Conservation (phyloP, 2,888 invertebrate species). For the Urechis unicinctus region DNA sequence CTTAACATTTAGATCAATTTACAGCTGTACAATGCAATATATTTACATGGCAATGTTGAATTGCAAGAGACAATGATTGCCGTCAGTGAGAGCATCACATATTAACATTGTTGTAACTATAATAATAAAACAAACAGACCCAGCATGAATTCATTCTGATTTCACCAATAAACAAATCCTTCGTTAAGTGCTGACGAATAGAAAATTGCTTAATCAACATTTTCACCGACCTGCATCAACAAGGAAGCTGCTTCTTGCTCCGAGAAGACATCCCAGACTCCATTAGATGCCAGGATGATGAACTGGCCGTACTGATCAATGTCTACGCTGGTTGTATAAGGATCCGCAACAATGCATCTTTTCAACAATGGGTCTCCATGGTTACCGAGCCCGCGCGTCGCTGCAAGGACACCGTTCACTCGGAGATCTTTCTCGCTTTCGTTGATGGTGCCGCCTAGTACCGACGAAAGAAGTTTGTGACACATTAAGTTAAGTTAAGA, state of each 20-base stretch:
- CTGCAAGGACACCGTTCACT: slow-evolving; percentile 42
- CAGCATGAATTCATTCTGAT: no score
- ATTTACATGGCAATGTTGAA: no score
- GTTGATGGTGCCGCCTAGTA: slow-evolving; percentile 39
- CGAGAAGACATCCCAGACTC: slow-evolving; percentile 45
- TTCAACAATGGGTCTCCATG: slow-evolving; percentile 45
- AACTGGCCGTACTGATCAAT: slow-evolving; percentile 46
- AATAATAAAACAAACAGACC: no score
- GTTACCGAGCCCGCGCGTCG: slow-evolving; percentile 48
- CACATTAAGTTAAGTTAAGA: neutral
- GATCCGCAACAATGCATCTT: slow-evolving; percentile 31
- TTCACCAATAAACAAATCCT: no score
- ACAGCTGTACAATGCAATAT: no score
- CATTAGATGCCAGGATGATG: slow-evolving; percentile 39
- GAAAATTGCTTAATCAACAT: no score
- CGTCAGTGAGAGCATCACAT: no score
- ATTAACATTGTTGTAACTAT: no score
- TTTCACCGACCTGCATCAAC: slow-evolving; percentile 32
- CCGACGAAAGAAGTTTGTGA: neutral
- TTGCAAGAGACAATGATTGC: no score
- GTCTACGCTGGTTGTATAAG: slow-evolving; percentile 31
- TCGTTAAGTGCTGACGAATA: no score
- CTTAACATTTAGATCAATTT: no score
- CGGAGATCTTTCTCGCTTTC: slow-evolving; percentile 32
- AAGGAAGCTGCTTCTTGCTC: slow-evolving; percentile 39